Conservation (phyloP, 2,888 invertebrate species). For the Sipunculus nudus region DNA sequence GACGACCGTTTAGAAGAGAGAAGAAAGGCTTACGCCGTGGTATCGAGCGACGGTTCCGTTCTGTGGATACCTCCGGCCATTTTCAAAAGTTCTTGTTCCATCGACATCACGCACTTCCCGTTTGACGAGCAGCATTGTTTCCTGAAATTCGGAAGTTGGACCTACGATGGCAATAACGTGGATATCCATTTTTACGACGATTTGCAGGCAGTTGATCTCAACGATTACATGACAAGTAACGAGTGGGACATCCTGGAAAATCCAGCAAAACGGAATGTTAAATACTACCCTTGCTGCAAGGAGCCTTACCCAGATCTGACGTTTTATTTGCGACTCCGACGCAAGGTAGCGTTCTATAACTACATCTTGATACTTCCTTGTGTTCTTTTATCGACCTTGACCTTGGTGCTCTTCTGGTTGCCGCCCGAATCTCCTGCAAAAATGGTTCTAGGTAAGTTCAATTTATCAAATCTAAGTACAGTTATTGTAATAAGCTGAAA, state of each 20-base stretch:
- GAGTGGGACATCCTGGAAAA: constrained; percentile 60
- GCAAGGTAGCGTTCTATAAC: constrained; percentile 49
- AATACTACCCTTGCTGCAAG: constrained; percentile 56
- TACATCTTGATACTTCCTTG: constrained; percentile 66
- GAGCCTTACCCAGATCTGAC: constrained; percentile 60
- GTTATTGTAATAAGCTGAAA: too few relatives aligned
- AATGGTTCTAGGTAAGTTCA: constrained; percentile 63
- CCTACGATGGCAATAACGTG: constrained; percentile 57
- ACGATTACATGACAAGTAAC: constrained; percentile 61
- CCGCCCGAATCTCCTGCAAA: constrained; percentile 67
- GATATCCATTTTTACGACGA: constrained; percentile 46
- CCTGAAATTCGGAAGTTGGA: constrained; percentile 65
- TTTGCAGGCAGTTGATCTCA: constrained; percentile 28
- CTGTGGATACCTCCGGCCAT: constrained; percentile 59
- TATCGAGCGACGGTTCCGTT: constrained; percentile 51
- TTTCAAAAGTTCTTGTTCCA: constrained; percentile 61
- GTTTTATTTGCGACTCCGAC: constrained; percentile 50
- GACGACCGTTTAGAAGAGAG: constrained; percentile 62
- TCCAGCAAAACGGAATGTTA: constrained; percentile 51
- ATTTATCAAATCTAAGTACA: too few relatives aligned
- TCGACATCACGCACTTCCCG: constrained; percentile 63
- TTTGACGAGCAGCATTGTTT: constrained; percentile 62
- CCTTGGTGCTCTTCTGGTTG: constrained; percentile 66
- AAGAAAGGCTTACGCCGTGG: constrained; percentile 58
- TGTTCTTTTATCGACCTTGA: constrained; percentile 64